Conservation (phyloP, 2,113 vertebrate genomes). For the Aix galericulata region DNA sequence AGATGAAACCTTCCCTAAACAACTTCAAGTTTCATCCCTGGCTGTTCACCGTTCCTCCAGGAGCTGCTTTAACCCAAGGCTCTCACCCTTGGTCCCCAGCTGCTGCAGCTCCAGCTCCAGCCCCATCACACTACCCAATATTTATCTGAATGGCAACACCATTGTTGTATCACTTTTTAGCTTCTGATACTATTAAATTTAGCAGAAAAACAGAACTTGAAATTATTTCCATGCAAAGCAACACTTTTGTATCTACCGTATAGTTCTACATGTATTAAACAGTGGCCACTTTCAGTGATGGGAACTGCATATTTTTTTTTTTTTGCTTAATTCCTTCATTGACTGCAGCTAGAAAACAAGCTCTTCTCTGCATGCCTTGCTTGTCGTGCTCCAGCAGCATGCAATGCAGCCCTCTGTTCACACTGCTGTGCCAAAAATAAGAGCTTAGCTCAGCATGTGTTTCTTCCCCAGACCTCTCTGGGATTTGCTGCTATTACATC, state of each 20-base stretch:
- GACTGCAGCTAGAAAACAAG: background rate
- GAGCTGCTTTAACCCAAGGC: too few species aligned
- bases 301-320: background rate
- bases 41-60: too few species aligned
- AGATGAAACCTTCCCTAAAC: background rate
- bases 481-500: background rate
- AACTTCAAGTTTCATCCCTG: background rate
- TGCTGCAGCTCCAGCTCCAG: too few species aligned
- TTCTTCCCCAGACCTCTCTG: background rate
- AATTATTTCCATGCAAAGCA: background rate
- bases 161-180: background rate
- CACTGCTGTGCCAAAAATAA: fast-evolving
- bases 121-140: background rate
- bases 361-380: fast-evolving
- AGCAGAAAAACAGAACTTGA: background rate
- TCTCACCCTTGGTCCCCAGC: too few species aligned
- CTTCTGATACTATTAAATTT: background rate
- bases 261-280: background rate
- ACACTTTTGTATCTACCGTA: background rate
- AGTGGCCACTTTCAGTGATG: background rate
- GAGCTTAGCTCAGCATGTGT: fast-evolving
- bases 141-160: background rate
- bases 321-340: background rate
- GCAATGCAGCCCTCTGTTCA: fast-evolving
- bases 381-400: fast-evolving